Base-by-base conservation (phyloP, 2,797 vertebrate species). In the Manis pentadactyla region DNA sequence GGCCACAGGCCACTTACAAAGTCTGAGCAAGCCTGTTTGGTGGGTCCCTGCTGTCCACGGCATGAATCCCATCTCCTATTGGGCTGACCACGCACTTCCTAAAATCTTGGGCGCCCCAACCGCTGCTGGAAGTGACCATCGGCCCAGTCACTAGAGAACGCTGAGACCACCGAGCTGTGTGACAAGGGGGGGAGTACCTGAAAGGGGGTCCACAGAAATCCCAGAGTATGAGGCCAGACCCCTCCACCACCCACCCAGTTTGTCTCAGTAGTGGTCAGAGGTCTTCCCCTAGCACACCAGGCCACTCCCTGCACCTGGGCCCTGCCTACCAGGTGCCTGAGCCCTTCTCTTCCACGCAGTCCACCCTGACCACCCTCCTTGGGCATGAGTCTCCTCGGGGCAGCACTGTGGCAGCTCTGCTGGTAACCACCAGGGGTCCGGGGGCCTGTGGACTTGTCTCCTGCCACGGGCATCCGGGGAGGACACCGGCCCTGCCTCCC, bases 1-100 rank as follows among this genome's bases (percentile, higher is more conserved):
- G 0, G 37, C 2, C 0, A 17, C 0, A 10, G 83, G 37, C 49
- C 7, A 14, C 4, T 31, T 0, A 2, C 0, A 0, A 1, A 10
- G 4, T n/a, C 71, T 29, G 6, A 4, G 9, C 37, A n/a, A 29
- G 27, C 23, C 21, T 0, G 0, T 7, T 1, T 4, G 5, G 2
- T 0, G 18, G 18, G 14, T 18, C 9, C 37, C 42, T 15, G 1
- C 1, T 2, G 31, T 4, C n/a, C 29, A 1, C 2, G 1, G 55
- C 39, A 2, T 5, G 8, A 7, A 13, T 11, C 39, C 18, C 3
- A 0, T 8, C 31, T 71, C 31, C 17, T 2, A 12, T 0, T 3
- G 17, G 46, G 37, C 2, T 2, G 2, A 5, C 25, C 42, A 46
- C 11, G 46, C 18, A 2, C 15, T 18, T 61, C 29, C 31, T 15